Evolutionary conservation across 2,797 vertebrate genomes (phyloP), one percentile per base, ranked within the genome.

Genomic region (Chaetodon trifasciatus): DNA sequence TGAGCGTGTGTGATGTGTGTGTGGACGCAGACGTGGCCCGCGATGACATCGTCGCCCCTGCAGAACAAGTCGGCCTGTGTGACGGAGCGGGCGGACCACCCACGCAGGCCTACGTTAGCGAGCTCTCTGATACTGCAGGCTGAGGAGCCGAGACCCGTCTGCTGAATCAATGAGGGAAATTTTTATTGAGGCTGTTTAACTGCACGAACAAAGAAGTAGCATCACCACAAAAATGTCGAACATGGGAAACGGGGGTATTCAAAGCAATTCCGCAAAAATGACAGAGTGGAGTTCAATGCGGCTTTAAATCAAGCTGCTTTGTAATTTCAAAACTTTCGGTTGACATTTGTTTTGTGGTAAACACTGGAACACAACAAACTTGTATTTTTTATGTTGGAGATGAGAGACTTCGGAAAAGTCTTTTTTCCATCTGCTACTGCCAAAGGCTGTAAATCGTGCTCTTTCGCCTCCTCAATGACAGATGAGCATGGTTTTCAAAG

Each of bases 61-160:
- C 68, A 66, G 68, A 82, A 81, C 68, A 42, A 83, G 77, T 55
- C 17, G n/a, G 66, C 24, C 71, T 72, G 74, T 79, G 37, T 53
- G 74, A 79, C 80, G 19, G 71, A 69, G 11, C 50, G 52, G 28
- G 42, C 42, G 32, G 91, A 91, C 91, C 91, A 93, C 92, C 89
- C 90, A 91, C 62, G 55, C 47, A 3, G 60, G 56, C 32, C 63
- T 0, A 56, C 76, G 15, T 68, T n/a, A 64, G 78, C 70, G 4
- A 67, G 63, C 66, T 16, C 35, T 46, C n/a, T 37, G 53, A 82
- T 64, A 8, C 74, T 57, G 57, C 58, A 65, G 64, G 35, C 75
- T 28, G 70, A 69, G 39, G 35, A 17, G 28, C 80, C 10, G 32
- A 67, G 62, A 21, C 47, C 60, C 16, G 62, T 65, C 83, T 71